Conservation (phyloP, 2,113 vertebrate genomes). For the Oenanthe melanoleuca region DNA sequence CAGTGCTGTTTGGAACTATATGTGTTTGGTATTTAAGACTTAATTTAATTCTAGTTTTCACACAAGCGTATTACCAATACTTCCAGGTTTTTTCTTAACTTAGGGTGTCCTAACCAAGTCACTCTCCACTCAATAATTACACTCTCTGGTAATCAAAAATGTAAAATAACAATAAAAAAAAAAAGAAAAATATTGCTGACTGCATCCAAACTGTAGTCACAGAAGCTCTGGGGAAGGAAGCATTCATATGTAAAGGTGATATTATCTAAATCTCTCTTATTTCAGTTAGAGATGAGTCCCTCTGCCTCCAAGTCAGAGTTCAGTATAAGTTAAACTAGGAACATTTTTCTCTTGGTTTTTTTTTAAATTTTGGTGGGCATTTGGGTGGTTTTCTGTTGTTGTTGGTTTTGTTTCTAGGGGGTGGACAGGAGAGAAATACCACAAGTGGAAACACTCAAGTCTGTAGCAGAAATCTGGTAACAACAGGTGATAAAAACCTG, state of each 20-base stretch:
- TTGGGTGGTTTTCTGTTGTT: not conserved
- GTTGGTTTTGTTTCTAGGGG: not conserved
- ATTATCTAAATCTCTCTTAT: not conserved
- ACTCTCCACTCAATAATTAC: not conserved
- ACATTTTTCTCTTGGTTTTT: fast-evolving
- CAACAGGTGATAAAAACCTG: not conserved
- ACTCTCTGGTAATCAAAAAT: not conserved
- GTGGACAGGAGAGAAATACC: not conserved
- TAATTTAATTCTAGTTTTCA: not conserved
- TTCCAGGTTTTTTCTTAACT: not conserved
- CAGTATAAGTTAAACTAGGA: not conserved
- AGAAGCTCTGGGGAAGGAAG: not conserved
- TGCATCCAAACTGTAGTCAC: not conserved
- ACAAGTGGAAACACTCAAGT: not conserved
- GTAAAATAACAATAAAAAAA: not conserved
- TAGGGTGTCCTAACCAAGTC: not conserved
- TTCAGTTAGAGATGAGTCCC: not conserved
- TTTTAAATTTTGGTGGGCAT: not conserved
- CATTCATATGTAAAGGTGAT: not conserved
- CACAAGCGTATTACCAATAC: not conserved
- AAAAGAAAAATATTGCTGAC: not conserved
- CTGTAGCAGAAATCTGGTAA: not conserved
- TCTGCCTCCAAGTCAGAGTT: not conserved
- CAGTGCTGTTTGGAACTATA: not conserved
- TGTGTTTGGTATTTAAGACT: not conserved